Evolutionary conservation across 1,140 invertebrate genomes (phyloP), one percentile per base, ranked within the genome.

Genomic region (Cydia fagiglandana): DNA sequence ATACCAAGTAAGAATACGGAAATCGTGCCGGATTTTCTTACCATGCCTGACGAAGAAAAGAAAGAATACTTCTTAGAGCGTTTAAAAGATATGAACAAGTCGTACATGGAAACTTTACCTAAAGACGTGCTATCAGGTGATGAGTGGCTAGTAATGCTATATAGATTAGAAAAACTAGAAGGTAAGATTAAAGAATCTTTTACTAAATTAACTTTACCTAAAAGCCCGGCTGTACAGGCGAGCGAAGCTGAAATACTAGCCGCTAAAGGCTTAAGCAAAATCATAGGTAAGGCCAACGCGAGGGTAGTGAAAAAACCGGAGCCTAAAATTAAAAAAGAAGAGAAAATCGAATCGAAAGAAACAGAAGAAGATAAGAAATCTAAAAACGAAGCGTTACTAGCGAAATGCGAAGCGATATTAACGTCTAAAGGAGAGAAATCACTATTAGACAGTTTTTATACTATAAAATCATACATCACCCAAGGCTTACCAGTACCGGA

Each of bases 171-270:
- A 76, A 86, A 90, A 28, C 77, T 90, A 0, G 93, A 92, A 66
- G 84, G 81, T n/a, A 90, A 84, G 66, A 74, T 93, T 13, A 90
- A 89, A 75, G 88, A 88, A 1, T 79, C 84, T 0, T 87, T 91
- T 24, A 64, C 78, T 0, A 90, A 91, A 78, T 73, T 87, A 12
- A 77, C 81, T 64, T n/a, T 41, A 2, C 80, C 84, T 1, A 82
- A 88, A 76, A 83, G 77, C 0, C 41, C 20, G 17, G 84, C 86
- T 5, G 53, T 64, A 70, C 84, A 81, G 24, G 88, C 91, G 0
- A 89, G 89, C 74, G 93, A 93, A 83, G 91, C 90, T 0, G 92
- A 93, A 83, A 88, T 93, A 4, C 61, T 93, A 17, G 93, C 88
- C 12, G 92, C 89, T 0, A 92, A 88, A 78, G 92, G 92, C 2